Conservation (phyloP, 30 jellyfish, hydroid and myxozoan species). For the Turritopsis rubra region DNA sequence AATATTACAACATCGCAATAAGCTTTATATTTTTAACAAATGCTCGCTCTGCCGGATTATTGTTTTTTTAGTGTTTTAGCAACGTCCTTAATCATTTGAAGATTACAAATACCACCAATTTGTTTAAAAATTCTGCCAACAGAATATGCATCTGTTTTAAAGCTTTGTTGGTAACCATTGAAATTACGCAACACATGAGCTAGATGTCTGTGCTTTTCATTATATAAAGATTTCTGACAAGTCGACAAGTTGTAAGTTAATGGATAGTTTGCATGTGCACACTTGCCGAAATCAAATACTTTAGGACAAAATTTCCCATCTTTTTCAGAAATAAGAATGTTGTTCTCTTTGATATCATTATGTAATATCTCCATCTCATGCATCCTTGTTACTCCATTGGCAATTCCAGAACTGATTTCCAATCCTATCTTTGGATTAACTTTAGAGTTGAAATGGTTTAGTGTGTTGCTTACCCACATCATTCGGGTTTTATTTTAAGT, state of each 20-base stretch:
- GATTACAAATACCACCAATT: no score
- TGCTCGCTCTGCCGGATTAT: no score
- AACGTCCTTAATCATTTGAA: neutral
- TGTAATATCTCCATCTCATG: neutral
- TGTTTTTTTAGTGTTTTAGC: no score
- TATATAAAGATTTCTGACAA: neutral
- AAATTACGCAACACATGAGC: neutral
- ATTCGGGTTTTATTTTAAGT: no score
- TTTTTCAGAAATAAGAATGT: neutral
- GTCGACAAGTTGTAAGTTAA: neutral
- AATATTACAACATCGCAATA: no score
- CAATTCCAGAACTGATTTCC: neutral
- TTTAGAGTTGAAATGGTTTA: neutral
- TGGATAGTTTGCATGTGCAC: no score
- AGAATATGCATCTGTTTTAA: conserved; percentile 1
- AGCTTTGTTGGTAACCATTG: neutral
- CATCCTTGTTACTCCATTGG: neutral
- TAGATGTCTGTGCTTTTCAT: neutral
- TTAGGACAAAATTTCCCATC: neutral
- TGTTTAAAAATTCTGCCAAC: conserved; percentile 6
- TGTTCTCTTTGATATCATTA: conserved; percentile 14
- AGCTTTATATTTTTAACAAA: no score
- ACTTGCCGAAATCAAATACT: neutral
- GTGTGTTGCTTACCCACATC: neutral
- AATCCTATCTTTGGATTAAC: no score